Percentiles rank a stretch among this genome's conserved stretches.
These are phyloP conservation scores for Cheilosia vernalis DNA, from an alignment of 2,888 invertebrate genomes.

Conservation along the genomic window DNA sequence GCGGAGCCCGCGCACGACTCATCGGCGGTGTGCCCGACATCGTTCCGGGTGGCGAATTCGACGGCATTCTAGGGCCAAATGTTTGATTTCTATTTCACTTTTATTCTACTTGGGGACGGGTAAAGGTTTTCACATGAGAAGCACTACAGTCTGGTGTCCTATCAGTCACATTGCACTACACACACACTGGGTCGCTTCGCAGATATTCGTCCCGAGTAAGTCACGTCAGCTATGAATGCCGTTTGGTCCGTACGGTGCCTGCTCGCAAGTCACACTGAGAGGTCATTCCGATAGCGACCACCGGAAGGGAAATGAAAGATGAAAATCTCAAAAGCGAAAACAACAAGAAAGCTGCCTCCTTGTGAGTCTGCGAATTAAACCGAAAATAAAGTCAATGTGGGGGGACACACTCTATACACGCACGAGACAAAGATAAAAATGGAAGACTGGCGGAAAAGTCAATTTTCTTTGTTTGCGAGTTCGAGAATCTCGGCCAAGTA, in stretches of 20 bases:
- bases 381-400: constrained; percentile 47
- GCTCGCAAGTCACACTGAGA: constrained; percentile 58
- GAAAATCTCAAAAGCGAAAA: constrained; percentile 60
- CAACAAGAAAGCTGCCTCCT: constrained; percentile 16
- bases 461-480: constrained; percentile 1
- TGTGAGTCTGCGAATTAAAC: constrained; percentile 63
- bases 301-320: constrained; percentile 47
- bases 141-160: constrained; percentile 9
- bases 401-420: constrained; percentile 26
- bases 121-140: not conserved
- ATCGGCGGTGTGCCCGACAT: constrained; percentile 76
- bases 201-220: constrained; percentile 7
- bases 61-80: constrained; percentile 7
- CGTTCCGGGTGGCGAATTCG: constrained; percentile 36
- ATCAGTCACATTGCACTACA: constrained; percentile 62
- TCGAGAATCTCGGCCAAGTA: not conserved
- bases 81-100: constrained; percentile 1
- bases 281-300: constrained; percentile 33
- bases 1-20: constrained; percentile 77
- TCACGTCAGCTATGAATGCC: not conserved
- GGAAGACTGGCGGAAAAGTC: constrained; percentile 38
- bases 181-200: not conserved
- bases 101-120: not conserved
- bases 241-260: constrained; percentile 46
- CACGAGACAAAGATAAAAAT: constrained; percentile 37